phyloP scores from a whole-genome alignment of 2,797 vertebrate genomes.

The Typhlichthys subterraneus region DNA sequence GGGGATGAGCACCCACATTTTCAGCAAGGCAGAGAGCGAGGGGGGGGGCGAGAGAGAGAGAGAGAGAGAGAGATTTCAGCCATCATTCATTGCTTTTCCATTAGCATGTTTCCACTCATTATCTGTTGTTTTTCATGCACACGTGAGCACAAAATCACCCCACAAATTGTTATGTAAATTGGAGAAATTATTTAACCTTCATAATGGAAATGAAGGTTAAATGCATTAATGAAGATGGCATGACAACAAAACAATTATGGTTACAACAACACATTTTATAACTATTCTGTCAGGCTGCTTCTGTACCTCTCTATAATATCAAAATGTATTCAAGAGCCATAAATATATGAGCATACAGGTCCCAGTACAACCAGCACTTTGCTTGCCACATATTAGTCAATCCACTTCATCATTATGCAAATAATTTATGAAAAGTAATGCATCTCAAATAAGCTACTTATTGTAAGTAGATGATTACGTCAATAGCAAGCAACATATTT shows the following conservation, averaged over 20 bases:
- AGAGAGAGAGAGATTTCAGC: conserved; percentile 50
- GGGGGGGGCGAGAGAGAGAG: conserved; percentile 50
- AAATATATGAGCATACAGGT: too few species aligned
- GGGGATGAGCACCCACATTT: conserved; percentile 73
- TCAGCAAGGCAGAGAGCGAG: conserved; percentile 51
- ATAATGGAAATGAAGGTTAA: conserved; percentile 23
- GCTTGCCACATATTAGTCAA: too few species aligned
- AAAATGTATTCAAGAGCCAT: too few species aligned
- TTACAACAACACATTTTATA: too few species aligned
- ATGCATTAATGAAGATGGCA: conserved; percentile 20
- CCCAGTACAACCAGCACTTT: too few species aligned
- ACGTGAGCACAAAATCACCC: conserved; percentile 24
- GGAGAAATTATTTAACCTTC: conserved; percentile 22
- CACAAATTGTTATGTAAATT: conserved; percentile 36
- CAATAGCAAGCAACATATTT: too few species aligned
- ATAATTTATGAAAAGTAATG: too few species aligned
- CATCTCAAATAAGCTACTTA: too few species aligned
- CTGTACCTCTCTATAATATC: too few species aligned
- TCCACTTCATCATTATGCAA: too few species aligned
- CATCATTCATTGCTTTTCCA: conserved; percentile 61
- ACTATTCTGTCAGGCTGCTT: too few species aligned
- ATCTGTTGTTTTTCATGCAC: conserved; percentile 53
- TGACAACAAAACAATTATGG: conserved; percentile 17
- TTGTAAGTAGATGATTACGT: too few species aligned
- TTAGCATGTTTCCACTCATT: conserved; percentile 49